Base-by-base conservation (phyloP, 2,113 vertebrate genomes). In the Thalassoma bifasciatum region DNA sequence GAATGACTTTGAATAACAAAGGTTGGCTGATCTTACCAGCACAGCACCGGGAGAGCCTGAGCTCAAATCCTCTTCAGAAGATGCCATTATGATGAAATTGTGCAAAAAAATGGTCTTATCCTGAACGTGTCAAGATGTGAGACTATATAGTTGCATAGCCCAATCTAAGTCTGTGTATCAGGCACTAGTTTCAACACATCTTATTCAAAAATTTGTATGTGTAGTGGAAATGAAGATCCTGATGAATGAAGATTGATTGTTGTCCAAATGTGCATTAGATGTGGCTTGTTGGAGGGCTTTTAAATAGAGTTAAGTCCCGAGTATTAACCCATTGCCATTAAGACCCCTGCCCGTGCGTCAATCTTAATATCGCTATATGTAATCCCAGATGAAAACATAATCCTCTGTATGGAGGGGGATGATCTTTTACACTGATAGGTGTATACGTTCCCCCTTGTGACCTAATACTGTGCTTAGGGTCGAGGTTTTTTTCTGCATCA, bases 351-450 rank as follows among this genome's bases (percentile, higher is more conserved):
- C 54, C 30, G 63, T 77, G 60, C 77, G 66, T 23, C n/a, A 16
- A 72, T 77, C 71, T 75, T 75, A 87, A 88, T 80, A 88, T 83
- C 56, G 77, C 70, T 63, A 85, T 89, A 73, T 80, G 76, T 91
- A 89, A 90, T 90, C 89, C 85, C 67, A 91, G 88, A 93, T 93
- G 84, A 92, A 92, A 92, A 93, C 76, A 91, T 94, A 93, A 94
- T 93, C 92, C 91, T 80, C 51, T 34, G 26, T 60, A 76, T 87
- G 38, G 66, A 68, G 40, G 75, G 59, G 67, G 82, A 91, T 91
- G 75, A 92, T 91, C 67, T 85, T 88, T 89, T 87, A 81, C 74
- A 67, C 53, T 82, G 63, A 36, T 71, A 77, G 78, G 53, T 77
- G 72, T 68, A 71, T 26, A 72, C 30, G 38, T 51, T 66, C 53